Base-by-base conservation (phyloP, 35 echinoderm and acorn worm species). In the Ptychodera flava region DNA sequence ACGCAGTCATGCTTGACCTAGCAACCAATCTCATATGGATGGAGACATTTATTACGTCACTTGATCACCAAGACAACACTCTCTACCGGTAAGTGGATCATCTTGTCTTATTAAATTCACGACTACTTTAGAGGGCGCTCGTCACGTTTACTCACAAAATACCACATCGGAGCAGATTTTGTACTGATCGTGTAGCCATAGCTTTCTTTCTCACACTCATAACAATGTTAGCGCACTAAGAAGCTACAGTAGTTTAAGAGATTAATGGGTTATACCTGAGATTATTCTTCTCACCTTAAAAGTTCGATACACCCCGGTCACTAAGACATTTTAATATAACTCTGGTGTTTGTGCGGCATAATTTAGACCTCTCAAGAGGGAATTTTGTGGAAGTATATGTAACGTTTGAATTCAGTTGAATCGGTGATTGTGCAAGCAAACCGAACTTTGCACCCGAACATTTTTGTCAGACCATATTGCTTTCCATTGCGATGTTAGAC, bases 21-120 rank as follows among this genome's bases (percentile, higher is more conserved):
- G 95, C 95, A 52, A 99, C 96, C 16, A 99, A 93, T 83, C 81
- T 99, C 15, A 90, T 88, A 0, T 99, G 96, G 96, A 80, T 94
- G 16, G 96, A 99, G 38, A 92, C 96, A 0, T 85, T 91, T 34
- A 90, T 99, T 22, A 89, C 96, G 31, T 86, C 90, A 16, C 87
- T 99, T 28, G 96, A 99, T 22, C 93, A 98, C 88, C 82, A 92
- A 37, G 95, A 98, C 29, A 86, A 98, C 79, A 94, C 95, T 1
- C 87, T 90, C 85, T 97, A 94, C 82, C 89, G 92, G 95, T 94
- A 88, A 16, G 78, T 35, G n/a, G 29, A 16, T 15, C 29, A 77
- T 28, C 16, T 30, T 30, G 0, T 27, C 28, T 16, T 29, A 85
- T 31, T 15, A 31, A 36, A 87, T n/a, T n/a, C n/a, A n/a, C n/a